Conservation (phyloP, 2,888 invertebrate genomes). For the Salpingus planirostris region DNA sequence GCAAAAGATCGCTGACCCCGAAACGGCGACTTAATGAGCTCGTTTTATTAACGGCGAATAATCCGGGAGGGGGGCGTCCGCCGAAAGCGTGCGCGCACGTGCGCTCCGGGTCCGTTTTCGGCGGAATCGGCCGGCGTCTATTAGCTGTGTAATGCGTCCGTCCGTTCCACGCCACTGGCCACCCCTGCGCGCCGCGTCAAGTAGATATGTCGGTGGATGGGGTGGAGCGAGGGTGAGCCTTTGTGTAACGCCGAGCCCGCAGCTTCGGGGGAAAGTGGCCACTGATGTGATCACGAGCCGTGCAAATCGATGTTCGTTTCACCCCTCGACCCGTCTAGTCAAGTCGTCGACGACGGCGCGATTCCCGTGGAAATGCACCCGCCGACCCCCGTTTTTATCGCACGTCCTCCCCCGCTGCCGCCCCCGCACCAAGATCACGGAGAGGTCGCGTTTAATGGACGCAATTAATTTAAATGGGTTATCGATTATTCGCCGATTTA, state of each 20-base stretch:
- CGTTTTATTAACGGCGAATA: too few species aligned
- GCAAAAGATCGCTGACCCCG: too few species aligned
- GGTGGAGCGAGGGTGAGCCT: constrained; percentile 17
- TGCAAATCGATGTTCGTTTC: constrained; percentile 41
- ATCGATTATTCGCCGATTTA: constrained; percentile 15
- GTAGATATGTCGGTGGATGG: constrained; percentile 12
- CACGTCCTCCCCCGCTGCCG: constrained; percentile 19
- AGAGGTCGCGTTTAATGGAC: too few species aligned
- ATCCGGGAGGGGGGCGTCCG: too few species aligned
- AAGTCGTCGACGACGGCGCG: constrained; percentile 20
- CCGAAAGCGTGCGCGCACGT: too few species aligned
- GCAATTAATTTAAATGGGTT: constrained; percentile 27
- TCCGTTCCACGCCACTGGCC: constrained; percentile 26
- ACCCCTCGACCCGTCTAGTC: constrained; percentile 26
- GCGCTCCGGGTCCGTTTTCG: too few species aligned
- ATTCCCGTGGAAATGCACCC: constrained; percentile 15
- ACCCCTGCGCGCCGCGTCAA: constrained; percentile 15
- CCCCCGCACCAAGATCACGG: too few species aligned
- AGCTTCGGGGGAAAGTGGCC: constrained; percentile 37
- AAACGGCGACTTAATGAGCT: too few species aligned
- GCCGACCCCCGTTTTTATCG: constrained; percentile 24
- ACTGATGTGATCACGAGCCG: constrained; percentile 41
- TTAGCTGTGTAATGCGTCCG: constrained; percentile 24
- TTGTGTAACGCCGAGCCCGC: constrained; percentile 29
- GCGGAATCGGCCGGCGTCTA: too few species aligned